Conservation (phyloP, 2,113 vertebrate species). For the Rhinolophus ferrumequinum region DNA sequence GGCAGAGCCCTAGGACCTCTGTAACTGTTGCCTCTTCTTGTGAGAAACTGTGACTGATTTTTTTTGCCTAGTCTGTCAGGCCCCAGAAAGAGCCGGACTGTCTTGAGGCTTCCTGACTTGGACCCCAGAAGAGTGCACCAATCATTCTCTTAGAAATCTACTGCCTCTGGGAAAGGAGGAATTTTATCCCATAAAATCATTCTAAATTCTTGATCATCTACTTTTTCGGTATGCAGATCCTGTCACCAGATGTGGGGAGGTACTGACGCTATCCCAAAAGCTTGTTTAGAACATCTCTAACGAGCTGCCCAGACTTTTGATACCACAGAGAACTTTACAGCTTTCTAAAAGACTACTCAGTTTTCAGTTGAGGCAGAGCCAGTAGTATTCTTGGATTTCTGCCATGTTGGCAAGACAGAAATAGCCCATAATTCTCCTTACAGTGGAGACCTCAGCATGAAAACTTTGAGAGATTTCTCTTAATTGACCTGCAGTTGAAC, state of each 20-base stretch:
- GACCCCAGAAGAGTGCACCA: neutral
- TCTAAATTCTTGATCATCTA: conserved; percentile 3
- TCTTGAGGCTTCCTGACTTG: conserved; percentile 11
- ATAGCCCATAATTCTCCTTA: neutral
- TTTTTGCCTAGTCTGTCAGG: neutral
- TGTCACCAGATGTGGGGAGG: conserved; percentile 1
- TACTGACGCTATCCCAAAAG: neutral
- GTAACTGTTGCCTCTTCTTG: neutral
- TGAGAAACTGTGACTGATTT: neutral
- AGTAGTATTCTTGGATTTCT: conserved; percentile 50
- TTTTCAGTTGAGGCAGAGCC: conserved; percentile 53
- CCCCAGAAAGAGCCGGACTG: neutral
- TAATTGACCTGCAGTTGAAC: conserved; percentile 5
- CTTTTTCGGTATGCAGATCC: neutral
- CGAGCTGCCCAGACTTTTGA: conserved; percentile 36
- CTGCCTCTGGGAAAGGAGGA: neutral
- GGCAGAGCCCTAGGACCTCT: neutral
- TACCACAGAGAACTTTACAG: conserved; percentile 35
- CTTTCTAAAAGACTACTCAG: conserved; percentile 53
- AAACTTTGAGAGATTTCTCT: conserved; percentile 7
- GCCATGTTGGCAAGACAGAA: conserved; percentile 49
- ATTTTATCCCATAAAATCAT: neutral
- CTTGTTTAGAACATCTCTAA: conserved; percentile 17
- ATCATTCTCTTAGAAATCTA: neutral
- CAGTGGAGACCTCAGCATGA: neutral